phyloP scores from a whole-genome alignment of 2,797 vertebrate species.

The Esox masquinongy region DNA sequence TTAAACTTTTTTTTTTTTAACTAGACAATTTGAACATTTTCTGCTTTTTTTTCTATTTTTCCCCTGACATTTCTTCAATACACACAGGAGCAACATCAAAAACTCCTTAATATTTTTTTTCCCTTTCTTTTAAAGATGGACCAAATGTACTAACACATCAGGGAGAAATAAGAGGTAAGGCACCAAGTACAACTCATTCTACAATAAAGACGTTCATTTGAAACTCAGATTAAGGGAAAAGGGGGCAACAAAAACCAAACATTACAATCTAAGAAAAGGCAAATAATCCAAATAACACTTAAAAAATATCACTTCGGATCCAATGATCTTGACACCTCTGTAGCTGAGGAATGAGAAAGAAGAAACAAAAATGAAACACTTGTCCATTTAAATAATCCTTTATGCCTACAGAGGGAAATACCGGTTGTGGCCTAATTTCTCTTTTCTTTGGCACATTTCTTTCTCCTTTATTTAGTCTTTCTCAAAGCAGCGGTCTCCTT shows the following conservation, averaged over 20 bases:
- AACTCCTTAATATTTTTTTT: conserved; percentile 40
- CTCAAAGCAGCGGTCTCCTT: conserved; percentile 42
- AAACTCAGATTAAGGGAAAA: conserved; percentile 34
- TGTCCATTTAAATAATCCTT: conserved; percentile 65
- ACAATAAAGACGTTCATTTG: conserved; percentile 30
- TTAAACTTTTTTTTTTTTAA: conserved; percentile 9
- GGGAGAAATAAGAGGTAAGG: conserved; percentile 64
- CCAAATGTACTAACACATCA: conserved; percentile 32
- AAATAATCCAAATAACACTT: conserved; percentile 58
- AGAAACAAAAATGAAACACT: conserved; percentile 53
- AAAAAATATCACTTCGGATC: conserved; percentile 70
- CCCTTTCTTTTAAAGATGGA: conserved; percentile 42
- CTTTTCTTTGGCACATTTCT: neutral
- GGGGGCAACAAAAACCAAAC: conserved; percentile 51
- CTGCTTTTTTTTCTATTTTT: conserved; percentile 37
- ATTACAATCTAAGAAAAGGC: conserved; percentile 18
- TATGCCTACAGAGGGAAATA: conserved; percentile 64
- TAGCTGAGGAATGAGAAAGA: conserved; percentile 69
- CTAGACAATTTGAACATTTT: conserved; percentile 43
- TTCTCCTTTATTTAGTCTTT: conserved; percentile 29
- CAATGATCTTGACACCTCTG: conserved; percentile 58
- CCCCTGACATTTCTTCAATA: conserved; percentile 24
- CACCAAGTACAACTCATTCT: conserved; percentile 61
- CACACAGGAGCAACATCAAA: conserved; percentile 52
- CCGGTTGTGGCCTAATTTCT: conserved; percentile 52